These are phyloP conservation scores for Argyra leucocephala DNA, from an alignment of 2,888 invertebrate genomes.

Conservation along the genomic window DNA sequence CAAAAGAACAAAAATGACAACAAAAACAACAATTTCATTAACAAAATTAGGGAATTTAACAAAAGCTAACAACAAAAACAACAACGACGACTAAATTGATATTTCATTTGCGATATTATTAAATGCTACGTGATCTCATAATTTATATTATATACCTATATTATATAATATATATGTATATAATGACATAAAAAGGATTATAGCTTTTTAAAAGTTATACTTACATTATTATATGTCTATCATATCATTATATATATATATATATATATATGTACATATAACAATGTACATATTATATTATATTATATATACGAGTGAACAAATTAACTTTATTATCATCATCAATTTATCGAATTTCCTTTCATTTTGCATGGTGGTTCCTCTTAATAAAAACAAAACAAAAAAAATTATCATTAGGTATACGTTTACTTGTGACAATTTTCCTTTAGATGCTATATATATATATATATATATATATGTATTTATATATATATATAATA, in stretches of 20 bases:
- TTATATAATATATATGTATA: neutral
- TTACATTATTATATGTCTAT: neutral
- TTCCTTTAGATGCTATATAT: too few species aligned
- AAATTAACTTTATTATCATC: slow-evolving; percentile 6
- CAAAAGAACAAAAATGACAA: too few species aligned
- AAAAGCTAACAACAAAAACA: too few species aligned
- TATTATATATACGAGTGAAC: neutral
- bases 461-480: too few species aligned
- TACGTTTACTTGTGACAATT: too few species aligned
- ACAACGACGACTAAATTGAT: neutral
- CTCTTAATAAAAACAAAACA: too few species aligned
- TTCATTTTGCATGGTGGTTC: too few species aligned
- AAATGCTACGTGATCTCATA: neutral
- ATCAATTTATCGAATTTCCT: slow-evolving; percentile 6
- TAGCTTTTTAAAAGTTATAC: too few species aligned
- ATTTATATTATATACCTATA: neutral
- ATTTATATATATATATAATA: neutral
- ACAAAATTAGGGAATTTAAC: too few species aligned
- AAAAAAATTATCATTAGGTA: too few species aligned
- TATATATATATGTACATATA: neutral
- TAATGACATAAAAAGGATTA: neutral
- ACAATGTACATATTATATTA: neutral
- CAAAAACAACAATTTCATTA: too few species aligned
- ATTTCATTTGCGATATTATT: neutral
- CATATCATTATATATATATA: neutral